phyloP scores from a whole-genome alignment of 2,797 vertebrate species.

The Amblyraja radiata region DNA sequence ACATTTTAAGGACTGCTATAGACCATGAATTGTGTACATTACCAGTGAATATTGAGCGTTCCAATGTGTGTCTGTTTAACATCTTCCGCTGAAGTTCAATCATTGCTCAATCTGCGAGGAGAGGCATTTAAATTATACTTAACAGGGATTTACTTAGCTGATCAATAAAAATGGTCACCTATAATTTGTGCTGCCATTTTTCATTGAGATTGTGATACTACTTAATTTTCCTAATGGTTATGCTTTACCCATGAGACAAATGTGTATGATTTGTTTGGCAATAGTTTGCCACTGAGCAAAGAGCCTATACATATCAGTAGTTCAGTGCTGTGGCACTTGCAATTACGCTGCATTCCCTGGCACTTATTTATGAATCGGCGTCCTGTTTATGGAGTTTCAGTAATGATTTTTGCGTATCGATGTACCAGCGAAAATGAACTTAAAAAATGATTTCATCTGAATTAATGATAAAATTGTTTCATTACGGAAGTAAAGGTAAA shows the following conservation, averaged over 20 bases:
- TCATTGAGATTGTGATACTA: conserved; percentile 36
- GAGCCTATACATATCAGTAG: conserved; percentile 12
- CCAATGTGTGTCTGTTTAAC: conserved; percentile 38
- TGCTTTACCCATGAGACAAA: conserved; percentile 36
- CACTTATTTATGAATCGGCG: conserved; percentile 22
- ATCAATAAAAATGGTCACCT: conserved; percentile 37
- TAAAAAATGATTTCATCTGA: conserved; percentile 15
- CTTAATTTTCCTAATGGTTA: conserved; percentile 36
- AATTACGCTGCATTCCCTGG: not conserved
- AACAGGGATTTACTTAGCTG: conserved; percentile 36
- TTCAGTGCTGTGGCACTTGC: not conserved
- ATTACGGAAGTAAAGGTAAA: conserved; percentile 26
- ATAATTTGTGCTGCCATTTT: conserved; percentile 39
- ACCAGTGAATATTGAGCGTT: conserved; percentile 24
- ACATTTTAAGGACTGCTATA: conserved; percentile 16
- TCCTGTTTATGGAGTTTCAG: conserved; percentile 19
- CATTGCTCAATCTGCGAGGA: conserved; percentile 34
- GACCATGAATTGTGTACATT: conserved; percentile 32
- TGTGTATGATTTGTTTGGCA: conserved; percentile 33
- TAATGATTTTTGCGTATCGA: conserved; percentile 2
- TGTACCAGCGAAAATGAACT: not conserved
- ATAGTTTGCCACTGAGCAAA: conserved; percentile 33
- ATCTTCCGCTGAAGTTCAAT: conserved; percentile 28
- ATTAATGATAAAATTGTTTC: conserved; percentile 23
- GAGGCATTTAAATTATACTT: conserved; percentile 36